Conservation (phyloP, 2,888 invertebrate species). For the Tuberolachnus salignus region DNA sequence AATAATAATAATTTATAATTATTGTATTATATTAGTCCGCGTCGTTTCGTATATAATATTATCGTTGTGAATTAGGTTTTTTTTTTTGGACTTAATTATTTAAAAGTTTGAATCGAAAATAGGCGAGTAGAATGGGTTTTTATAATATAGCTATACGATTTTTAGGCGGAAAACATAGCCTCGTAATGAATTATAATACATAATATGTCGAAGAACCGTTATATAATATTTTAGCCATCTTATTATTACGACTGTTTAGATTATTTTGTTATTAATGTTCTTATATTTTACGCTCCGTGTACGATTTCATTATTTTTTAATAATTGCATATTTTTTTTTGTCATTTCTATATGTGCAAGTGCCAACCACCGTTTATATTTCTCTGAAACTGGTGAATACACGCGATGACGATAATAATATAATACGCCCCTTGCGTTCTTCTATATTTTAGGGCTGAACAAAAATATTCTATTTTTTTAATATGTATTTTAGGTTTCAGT, state of each 20-base stretch:
- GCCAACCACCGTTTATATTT: neutral
- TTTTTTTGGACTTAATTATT: no score
- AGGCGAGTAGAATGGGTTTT: no score
- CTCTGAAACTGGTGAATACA: conserved; percentile 2
- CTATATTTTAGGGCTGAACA: neutral
- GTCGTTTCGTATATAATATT: neutral
- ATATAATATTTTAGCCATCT: neutral
- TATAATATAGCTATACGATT: no score
- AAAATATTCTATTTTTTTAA: neutral
- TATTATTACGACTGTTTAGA: conserved; percentile 8
- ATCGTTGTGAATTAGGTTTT: neutral
- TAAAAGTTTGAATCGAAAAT: no score
- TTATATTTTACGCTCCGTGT: conserved; percentile 33
- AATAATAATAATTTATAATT: conserved; percentile 23
- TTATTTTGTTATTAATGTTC: conserved; percentile 45
- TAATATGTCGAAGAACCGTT: no score
- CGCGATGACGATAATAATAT: conserved; percentile 1
- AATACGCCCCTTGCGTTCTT: neutral
- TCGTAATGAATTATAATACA: no score
- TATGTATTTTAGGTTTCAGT: no score
- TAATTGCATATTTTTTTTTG: conserved; percentile 23
- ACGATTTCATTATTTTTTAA: conserved; percentile 28
- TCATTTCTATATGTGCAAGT: neutral
- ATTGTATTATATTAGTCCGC: neutral
- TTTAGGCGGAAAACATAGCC: no score